phyloP scores from a whole-genome alignment of 1,140 invertebrate species.

The Pseudoatta argentina region DNA sequence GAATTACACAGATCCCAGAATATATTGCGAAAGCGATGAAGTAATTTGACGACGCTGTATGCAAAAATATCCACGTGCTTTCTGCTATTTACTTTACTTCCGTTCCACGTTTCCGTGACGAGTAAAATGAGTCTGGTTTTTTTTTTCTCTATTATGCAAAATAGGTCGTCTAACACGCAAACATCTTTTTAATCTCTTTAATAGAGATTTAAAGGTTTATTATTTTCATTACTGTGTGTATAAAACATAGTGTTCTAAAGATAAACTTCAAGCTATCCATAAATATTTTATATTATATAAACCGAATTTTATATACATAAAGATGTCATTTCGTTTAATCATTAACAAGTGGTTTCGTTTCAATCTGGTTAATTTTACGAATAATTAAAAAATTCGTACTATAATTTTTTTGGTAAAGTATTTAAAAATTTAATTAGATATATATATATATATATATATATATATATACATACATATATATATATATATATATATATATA shows the following conservation, averaged over 20 bases:
- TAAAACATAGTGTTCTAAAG: background rate
- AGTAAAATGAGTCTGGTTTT: background rate
- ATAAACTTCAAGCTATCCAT: background rate
- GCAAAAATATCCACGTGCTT: conserved; percentile 45
- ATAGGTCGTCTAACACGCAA: background rate
- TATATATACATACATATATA: no score
- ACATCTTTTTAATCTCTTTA: background rate
- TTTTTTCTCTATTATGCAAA: background rate
- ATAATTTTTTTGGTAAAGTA: no score
- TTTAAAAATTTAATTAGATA: no score
- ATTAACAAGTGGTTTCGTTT: background rate
- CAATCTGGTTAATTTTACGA: background rate
- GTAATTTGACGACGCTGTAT: conserved; percentile 47
- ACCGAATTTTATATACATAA: background rate
- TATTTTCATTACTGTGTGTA: background rate
- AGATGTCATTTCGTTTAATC: background rate
- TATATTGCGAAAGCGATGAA: conserved; percentile 64
- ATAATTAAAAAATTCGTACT: background rate
- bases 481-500: no score
- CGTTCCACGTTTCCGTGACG: background rate
- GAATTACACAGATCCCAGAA: background rate
- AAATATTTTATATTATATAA: background rate
- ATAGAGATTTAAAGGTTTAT: background rate
- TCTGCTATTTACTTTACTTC: conserved; percentile 7
- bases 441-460: no score